Evolutionary conservation across 1,140 invertebrate species (phyloP), one percentile per base, ranked within the genome.

Genomic region (Lepidurus packardi): DNA sequence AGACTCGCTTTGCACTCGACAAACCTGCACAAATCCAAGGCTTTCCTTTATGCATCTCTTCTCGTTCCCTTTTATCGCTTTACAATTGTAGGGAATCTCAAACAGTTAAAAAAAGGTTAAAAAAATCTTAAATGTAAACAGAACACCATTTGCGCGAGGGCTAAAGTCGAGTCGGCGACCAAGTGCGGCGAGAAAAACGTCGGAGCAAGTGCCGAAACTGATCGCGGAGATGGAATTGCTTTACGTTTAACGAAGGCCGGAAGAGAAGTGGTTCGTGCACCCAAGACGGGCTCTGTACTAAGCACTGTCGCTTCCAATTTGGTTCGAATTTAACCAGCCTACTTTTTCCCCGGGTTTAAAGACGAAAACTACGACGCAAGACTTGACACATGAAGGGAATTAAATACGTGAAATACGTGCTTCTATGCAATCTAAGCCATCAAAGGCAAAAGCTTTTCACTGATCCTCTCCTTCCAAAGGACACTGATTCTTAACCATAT

Each of bases 321-420:
- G 6, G 9, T 21, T 0, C 21, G 21, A 65, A 65, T 16, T 65
- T n/a, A 16, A 65, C 8, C 34, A 34, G 34, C 34, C 34, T 34
- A 4, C 34, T 34, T 34, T 34, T 34, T 65, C 13, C 21, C 10
- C 21, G 3, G 5, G 16, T 65, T 65, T 21, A 65, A 7, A 65
- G 16, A 11, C 45, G 13, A 65, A 16, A 65, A 65, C 34, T 65
- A 65, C 8, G 53, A 65, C 13, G 53, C 53, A 65, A 16, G 8
- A 34, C 53, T 65, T 65, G 53, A 13, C 13, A 65, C 9, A 65
- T n/a, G 8, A 65, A 65, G 53, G 34, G 53, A 65, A 13, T 16
- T 65, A 65, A 47, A 65, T 4, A 65, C 7, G 53, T 65, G 53
- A n/a, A 34, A 65, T 65, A 65, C 53, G 53, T 65, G 53, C 53